Percentiles rank a stretch among this genome's conserved stretches.
Conservation (phyloP, 2,888 invertebrate genomes). For the Pterostichus madidus region DNA sequence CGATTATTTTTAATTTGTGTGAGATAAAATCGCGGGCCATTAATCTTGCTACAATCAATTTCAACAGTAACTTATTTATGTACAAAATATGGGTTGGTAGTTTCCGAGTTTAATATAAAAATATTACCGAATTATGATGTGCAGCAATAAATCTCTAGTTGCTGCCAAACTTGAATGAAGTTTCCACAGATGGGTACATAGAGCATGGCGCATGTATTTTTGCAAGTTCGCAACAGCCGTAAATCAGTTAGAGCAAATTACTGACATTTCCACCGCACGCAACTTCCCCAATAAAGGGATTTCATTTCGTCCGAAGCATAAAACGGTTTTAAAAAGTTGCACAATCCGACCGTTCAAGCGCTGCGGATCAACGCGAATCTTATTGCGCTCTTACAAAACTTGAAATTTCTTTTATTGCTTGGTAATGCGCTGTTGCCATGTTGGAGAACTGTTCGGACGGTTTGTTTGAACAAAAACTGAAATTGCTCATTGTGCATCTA, state of each 20-base stretch:
- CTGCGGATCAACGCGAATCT: conserved; percentile 9
- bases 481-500: conserved; percentile 6
- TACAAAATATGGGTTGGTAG: conserved; percentile 1
- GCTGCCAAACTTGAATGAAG: conserved; percentile 12
- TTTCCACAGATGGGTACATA: neutral
- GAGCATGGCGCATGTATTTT: conserved; percentile 20
- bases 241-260: conserved; percentile 61
- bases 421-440: conserved; percentile 29
- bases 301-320: conserved; percentile 46
- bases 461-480: conserved; percentile 1
- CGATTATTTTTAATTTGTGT: too few species aligned
- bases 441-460: neutral
- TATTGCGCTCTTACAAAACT: conserved; percentile 47
- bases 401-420: conserved; percentile 48
- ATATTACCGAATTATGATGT: conserved; percentile 26
- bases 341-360: conserved; percentile 10
- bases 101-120: conserved; percentile 22
- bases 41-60: conserved; percentile 19
- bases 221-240: conserved; percentile 53
- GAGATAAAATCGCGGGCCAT: neutral
- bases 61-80: neutral
- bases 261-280: conserved; percentile 38
- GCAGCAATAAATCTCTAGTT: conserved; percentile 1
- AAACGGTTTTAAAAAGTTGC: conserved; percentile 59
- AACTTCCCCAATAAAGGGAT: conserved; percentile 58